Base-by-base conservation (phyloP, 2,797 vertebrate species). In the Ctenopoma kingsleyae region DNA sequence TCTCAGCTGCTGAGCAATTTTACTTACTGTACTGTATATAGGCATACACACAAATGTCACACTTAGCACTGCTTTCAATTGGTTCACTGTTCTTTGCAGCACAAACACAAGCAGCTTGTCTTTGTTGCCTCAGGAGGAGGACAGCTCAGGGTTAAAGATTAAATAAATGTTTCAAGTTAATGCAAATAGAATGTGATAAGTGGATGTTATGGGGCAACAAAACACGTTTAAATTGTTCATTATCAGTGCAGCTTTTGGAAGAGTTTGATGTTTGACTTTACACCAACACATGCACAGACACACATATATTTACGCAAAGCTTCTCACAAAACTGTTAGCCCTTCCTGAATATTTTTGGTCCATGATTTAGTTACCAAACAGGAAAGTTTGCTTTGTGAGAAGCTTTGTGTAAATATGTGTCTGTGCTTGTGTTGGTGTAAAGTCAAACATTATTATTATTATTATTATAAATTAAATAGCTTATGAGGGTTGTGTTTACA, bases 331-430 rank as follows among this genome's bases (percentile, higher is more conserved):
- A 75, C 55, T 61, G 36, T 51, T 44, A 73, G 59, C 40, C 17
- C 25, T 65, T 70, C 17, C 46, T 65, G 22, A 62, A 64, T 74
- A 75, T 65, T 63, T 71, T 66, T 72, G 36, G 17, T 40, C 73
- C 61, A 52, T 59, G 6, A 78, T 72, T 72, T 27, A 53, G 55
- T 79, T 71, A 74, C 32, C 43, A 76, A 62, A 76, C 52, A 57
- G 54, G 66, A 46, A 44, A 43, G 35, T 69, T 84, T n/a, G n/a
- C n/a, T n/a, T n/a, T n/a, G n/a, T n/a, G n/a, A n/a, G n/a, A n/a
- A n/a, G n/a, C n/a, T n/a, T n/a, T n/a, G n/a, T n/a, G n/a, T n/a
- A n/a, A n/a, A n/a, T n/a, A n/a, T n/a, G n/a, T n/a, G n/a, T n/a
- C n/a, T n/a, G n/a, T n/a, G n/a, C n/a, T n/a, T n/a, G n/a, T n/a